A percentile compares a stretch with the other conserved stretches of the same genome.
Evolutionary conservation across 2,888 invertebrate genomes (phyloP).

Genomic region (Metellina segmentata): DNA sequence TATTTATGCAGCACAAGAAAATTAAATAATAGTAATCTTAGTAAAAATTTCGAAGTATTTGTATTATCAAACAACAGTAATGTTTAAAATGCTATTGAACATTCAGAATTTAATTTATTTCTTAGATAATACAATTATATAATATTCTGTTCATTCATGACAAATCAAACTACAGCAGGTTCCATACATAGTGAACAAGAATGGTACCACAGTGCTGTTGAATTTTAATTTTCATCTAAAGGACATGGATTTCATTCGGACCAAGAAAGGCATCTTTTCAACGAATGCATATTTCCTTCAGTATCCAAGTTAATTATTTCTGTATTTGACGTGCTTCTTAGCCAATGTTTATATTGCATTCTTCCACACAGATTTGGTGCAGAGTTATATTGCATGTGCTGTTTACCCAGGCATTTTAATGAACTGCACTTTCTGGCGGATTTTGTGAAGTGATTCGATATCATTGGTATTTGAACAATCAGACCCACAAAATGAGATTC

Average conservation of each 20-base stretch:
- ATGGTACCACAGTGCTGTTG: no score
- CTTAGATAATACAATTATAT: no score
- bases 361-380: background rate
- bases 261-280: background rate
- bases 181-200: no score
- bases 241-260: background rate
- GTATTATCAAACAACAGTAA: no score
- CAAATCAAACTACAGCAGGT: no score
- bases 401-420: background rate
- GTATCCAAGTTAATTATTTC: background rate
- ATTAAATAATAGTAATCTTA: no score
- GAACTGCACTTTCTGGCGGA: background rate
- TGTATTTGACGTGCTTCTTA: background rate
- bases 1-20: no score
- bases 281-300: background rate
- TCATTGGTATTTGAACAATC: background rate
- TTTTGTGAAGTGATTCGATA: background rate
- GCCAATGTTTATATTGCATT: background rate
- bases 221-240: no score
- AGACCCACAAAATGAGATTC: background rate
- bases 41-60: no score
- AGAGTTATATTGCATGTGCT: background rate
- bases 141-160: no score
- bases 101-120: no score
- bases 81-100: no score